phyloP scores from a whole-genome alignment of 37 sponge, comb jelly and placozoan species.

The Diacarnus erythraeanus region DNA sequence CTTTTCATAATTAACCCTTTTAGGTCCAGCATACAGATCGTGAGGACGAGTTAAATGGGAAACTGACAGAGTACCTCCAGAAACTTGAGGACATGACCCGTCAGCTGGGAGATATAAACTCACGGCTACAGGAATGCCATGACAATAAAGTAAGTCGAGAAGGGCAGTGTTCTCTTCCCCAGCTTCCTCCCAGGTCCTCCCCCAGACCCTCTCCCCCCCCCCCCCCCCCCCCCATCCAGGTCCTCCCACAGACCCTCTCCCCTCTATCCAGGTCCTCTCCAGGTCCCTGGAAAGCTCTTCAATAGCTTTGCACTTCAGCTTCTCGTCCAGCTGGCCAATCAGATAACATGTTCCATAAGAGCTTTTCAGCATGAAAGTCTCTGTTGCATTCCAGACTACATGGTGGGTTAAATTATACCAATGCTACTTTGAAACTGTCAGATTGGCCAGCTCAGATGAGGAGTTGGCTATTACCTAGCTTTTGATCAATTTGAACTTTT shows the following conservation, averaged over 20 bases:
- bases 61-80: slow-evolving; percentile 11
- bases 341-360: no score
- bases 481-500: no score
- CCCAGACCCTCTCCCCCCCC: neutral
- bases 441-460: no score
- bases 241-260: neutral
- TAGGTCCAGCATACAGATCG: slow-evolving; percentile 1
- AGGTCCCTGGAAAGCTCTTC: neutral
- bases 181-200: neutral
- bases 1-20: neutral
- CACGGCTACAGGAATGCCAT: slow-evolving; percentile 6
- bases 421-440: no score
- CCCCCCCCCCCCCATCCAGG: neutral
- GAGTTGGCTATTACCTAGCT: no score
- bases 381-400: no score
- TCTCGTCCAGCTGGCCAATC: neutral
- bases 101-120: neutral
- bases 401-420: no score
- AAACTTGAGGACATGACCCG: slow-evolving; percentile 20
- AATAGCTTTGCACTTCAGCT: neutral
- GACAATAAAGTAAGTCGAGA: slow-evolving; percentile 9
- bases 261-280: neutral
- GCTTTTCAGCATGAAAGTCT: no score
- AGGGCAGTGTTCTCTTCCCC: neutral
- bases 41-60: slow-evolving; percentile 12